Conservation (phyloP, 1,140 invertebrate species). For the Pseudobourletiella spinata region DNA sequence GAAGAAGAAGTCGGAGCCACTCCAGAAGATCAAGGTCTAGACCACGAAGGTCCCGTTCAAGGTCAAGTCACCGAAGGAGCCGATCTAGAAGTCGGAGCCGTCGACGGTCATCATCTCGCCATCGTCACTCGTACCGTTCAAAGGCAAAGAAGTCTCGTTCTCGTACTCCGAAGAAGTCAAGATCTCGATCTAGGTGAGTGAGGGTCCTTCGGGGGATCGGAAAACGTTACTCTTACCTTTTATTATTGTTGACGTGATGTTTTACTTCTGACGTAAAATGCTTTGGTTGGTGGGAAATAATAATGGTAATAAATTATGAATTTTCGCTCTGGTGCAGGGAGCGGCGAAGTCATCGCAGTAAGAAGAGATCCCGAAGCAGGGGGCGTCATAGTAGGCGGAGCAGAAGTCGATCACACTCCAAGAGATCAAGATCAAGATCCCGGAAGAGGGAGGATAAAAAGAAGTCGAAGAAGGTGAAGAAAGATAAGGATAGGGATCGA, state of each 20-base stretch:
- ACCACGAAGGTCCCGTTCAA: slow-evolving; percentile 42
- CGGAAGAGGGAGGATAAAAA: slow-evolving; percentile 40
- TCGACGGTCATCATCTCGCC: slow-evolving; percentile 40
- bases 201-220: too few species aligned
- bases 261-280: too few species aligned
- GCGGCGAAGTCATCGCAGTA: slow-evolving; percentile 20
- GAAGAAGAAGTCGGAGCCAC: slow-evolving; percentile 53
- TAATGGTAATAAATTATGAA: too few species aligned
- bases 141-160: slow-evolving; percentile 26
- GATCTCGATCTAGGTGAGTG: slow-evolving; percentile 31
- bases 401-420: slow-evolving; percentile 43
- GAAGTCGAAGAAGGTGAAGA: slow-evolving; percentile 38
- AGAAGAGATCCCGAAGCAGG: slow-evolving; percentile 40
- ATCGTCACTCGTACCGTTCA: slow-evolving; percentile 38
- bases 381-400: slow-evolving; percentile 43
- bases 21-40: slow-evolving; percentile 39
- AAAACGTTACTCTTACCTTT: too few species aligned
- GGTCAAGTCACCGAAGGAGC: slow-evolving; percentile 44
- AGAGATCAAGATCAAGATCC: slow-evolving; percentile 47
- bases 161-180: slow-evolving; percentile 17
- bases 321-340: slow-evolving; percentile 11
- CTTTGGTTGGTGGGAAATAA: too few species aligned
- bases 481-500: slow-evolving; percentile 39
- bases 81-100: slow-evolving; percentile 37
- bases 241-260: too few species aligned